These are phyloP conservation scores for Rhombomys opimus DNA, from an alignment of 2,113 vertebrate genomes.

Conservation along the genomic window DNA sequence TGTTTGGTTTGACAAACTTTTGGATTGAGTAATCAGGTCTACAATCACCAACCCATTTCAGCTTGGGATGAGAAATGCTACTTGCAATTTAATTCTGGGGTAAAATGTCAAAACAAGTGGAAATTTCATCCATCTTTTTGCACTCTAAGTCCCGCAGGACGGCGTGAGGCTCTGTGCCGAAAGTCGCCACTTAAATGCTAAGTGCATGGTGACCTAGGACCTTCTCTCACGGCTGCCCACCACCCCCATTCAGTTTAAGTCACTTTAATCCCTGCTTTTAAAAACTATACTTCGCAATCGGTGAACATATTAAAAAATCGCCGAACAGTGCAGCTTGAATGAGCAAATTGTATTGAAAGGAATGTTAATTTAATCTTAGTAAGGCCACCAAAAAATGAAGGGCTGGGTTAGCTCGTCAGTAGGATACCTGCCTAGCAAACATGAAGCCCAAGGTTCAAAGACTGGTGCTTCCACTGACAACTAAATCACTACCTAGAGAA, in stretches of 20 bases:
- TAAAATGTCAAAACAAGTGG: conserved; percentile 65
- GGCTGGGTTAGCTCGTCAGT: not conserved
- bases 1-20: conserved; percentile 60
- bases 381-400: not conserved
- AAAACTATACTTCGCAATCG: not conserved
- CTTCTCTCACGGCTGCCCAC: not conserved
- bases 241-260: not conserved
- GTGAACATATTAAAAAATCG: conserved; percentile 2
- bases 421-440: not conserved
- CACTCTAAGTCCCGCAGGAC: not conserved
- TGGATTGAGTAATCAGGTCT: conserved; percentile 60
- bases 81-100: conserved; percentile 68
- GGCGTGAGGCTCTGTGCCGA: not conserved
- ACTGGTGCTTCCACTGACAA: not conserved
- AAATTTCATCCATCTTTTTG: conserved; percentile 55
- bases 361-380: not conserved
- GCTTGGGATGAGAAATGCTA: conserved; percentile 49
- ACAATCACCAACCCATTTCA: conserved; percentile 44
- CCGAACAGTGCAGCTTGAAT: not conserved
- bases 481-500: not conserved
- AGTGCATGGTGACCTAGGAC: not conserved
- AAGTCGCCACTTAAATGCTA: not conserved
- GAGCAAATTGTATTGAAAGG: not conserved
- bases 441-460: too few relatives aligned
- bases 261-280: not conserved